These are phyloP conservation scores for Melipona bicolor DNA, from an alignment of 2,888 invertebrate species.

Conservation along the genomic window DNA sequence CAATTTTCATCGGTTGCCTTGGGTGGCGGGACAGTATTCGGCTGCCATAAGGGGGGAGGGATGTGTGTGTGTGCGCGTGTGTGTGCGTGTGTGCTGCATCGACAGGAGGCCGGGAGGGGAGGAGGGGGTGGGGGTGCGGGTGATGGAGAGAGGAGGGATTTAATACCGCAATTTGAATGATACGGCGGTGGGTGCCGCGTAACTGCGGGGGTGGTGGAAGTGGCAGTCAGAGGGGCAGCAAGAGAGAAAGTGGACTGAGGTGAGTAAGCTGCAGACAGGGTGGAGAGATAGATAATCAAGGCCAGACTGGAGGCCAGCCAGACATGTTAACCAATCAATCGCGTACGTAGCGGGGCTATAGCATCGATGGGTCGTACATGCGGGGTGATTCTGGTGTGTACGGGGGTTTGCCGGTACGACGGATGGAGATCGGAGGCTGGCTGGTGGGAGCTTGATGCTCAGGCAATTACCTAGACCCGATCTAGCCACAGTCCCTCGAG, in stretches of 20 bases:
- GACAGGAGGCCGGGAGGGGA: not conserved
- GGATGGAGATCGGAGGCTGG: constrained; percentile 51
- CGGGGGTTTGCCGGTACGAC: constrained; percentile 56
- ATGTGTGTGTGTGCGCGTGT: not conserved
- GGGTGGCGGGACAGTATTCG: constrained; percentile 20
- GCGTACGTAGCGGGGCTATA: constrained; percentile 66
- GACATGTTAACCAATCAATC: constrained; percentile 81
- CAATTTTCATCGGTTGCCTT: constrained; percentile 54
- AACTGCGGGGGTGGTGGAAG: not conserved
- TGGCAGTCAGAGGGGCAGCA: constrained; percentile 18
- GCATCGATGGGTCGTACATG: constrained; percentile 62
- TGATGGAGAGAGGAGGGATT: constrained; percentile 33
- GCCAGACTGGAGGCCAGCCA: constrained; percentile 74
- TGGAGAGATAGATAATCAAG: constrained; percentile 79
- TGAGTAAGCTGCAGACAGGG: constrained; percentile 72
- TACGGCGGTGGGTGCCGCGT: constrained; percentile 43
- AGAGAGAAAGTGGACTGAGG: constrained; percentile 58
- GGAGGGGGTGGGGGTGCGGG: no score
- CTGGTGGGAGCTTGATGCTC: constrained; percentile 65
- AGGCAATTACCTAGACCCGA: constrained; percentile 80
- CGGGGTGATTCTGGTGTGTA: constrained; percentile 48
- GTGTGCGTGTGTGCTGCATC: not conserved
- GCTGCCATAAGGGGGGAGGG: no score
- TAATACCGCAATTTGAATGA: constrained; percentile 73
- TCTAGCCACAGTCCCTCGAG: constrained; percentile 79